These are phyloP conservation scores for Tenthredo mesomela DNA, from an alignment of 2,888 invertebrate genomes.

Conservation along the genomic window DNA sequence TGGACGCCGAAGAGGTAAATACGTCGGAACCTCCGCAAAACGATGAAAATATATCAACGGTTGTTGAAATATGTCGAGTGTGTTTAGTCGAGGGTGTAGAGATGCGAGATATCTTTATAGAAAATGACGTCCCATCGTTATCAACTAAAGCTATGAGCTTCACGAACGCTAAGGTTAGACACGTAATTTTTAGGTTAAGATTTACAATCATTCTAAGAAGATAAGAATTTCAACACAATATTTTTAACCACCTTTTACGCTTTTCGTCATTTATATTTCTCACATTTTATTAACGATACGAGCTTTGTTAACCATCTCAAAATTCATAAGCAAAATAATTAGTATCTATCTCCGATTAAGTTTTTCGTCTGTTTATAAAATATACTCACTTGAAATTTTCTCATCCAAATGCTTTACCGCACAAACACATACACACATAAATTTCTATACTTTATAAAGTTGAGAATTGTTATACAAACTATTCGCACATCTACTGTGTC, in stretches of 20 bases:
- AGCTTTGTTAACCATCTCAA: too few relatives aligned
- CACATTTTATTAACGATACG: background rate
- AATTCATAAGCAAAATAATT: background rate
- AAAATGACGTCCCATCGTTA: constrained; percentile 67
- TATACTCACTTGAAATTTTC: background rate
- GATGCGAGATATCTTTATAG: constrained; percentile 72
- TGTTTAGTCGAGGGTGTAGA: constrained; percentile 69
- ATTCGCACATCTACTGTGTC: background rate
- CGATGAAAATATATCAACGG: constrained; percentile 64
- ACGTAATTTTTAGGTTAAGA: constrained; percentile 52
- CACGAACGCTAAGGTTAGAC: constrained; percentile 75
- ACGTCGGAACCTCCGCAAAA: constrained; percentile 68
- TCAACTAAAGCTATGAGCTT: constrained; percentile 75
- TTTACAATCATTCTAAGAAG: background rate
- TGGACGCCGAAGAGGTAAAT: constrained; percentile 75
- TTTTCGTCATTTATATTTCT: background rate
- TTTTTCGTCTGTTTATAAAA: background rate
- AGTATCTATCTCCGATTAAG: background rate
- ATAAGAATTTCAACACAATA: background rate
- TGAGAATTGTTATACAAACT: background rate
- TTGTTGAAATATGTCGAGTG: constrained; percentile 71
- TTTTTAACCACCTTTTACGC: background rate
- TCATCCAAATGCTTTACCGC: background rate
- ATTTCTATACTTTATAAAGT: background rate
- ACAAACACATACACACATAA: background rate